Evolutionary conservation across 2,888 invertebrate species (phyloP).

Genomic region (Celastrina argiolus): DNA sequence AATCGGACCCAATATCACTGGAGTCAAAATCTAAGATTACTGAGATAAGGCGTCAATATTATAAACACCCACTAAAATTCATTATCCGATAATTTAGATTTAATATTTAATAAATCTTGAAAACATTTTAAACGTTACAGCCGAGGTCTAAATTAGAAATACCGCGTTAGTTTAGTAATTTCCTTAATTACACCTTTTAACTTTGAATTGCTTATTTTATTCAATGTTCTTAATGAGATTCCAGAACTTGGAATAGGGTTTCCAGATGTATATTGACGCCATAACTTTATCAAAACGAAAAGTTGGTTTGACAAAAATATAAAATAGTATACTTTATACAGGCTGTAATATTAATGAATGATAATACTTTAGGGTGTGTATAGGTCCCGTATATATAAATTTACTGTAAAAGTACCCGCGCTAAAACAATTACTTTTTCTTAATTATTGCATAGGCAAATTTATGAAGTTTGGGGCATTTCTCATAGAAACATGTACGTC

Average conservation of each 20-base stretch:
- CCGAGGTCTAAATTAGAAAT: conserved; percentile 1
- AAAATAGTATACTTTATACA: too few relatives aligned
- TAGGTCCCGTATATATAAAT: too few relatives aligned
- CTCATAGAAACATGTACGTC: too few relatives aligned
- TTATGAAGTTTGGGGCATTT: too few relatives aligned
- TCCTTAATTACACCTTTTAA: background rate
- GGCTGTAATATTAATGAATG: too few relatives aligned
- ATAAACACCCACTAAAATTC: background rate
- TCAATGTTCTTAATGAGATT: conserved; percentile 2
- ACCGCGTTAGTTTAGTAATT: conserved; percentile 4
- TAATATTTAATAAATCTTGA: background rate
- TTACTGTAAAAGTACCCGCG: too few relatives aligned
- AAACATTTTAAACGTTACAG: background rate
- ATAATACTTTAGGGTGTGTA: too few relatives aligned
- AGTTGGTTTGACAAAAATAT: too few relatives aligned
- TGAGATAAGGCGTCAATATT: background rate
- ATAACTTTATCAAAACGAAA: too few relatives aligned
- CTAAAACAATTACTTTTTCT: too few relatives aligned
- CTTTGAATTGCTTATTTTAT: conserved; percentile 10
- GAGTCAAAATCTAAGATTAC: background rate
- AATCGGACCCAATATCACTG: too few relatives aligned
- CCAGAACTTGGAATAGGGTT: background rate
- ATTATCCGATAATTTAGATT: background rate
- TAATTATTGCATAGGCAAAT: too few relatives aligned
- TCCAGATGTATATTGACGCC: background rate